Conservation (phyloP, 2,797 vertebrate species). For the Aratinga solstitialis region DNA sequence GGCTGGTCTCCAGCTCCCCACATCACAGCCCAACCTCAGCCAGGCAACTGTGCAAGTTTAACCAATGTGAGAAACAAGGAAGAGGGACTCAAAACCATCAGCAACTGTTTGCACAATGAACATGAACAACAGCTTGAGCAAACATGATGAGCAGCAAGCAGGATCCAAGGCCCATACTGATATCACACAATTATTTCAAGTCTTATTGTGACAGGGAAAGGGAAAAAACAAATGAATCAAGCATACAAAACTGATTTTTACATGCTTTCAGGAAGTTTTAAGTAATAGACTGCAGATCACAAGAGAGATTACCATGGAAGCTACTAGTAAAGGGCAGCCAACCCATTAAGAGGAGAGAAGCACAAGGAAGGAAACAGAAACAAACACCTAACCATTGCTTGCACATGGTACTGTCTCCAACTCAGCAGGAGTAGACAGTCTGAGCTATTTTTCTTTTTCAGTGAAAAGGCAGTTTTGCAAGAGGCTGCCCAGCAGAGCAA, state of each 20-base stretch:
- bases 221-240: neutral
- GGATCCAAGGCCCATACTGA: neutral
- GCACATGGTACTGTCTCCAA: neutral
- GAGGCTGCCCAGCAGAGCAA: neutral
- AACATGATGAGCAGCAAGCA: neutral
- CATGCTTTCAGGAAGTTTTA: neutral
- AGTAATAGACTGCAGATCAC: neutral
- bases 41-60: neutral
- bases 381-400: neutral
- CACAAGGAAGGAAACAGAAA: neutral
- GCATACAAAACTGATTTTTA: neutral
- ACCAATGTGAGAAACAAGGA: neutral
- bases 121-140: neutral
- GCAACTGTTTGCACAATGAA: neutral
- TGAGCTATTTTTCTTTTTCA: neutral
- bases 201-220: neutral
- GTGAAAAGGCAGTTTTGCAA: neutral
- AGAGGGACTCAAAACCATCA: neutral
- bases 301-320: neutral
- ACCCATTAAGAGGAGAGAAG: neutral
- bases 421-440: neutral
- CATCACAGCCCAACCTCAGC: too few species aligned
- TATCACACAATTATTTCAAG: neutral
- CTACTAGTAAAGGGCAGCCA: neutral
- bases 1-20: rapidly evolving